Base-by-base conservation (phyloP, 1,140 invertebrate genomes). In the Hyles vespertilio region DNA sequence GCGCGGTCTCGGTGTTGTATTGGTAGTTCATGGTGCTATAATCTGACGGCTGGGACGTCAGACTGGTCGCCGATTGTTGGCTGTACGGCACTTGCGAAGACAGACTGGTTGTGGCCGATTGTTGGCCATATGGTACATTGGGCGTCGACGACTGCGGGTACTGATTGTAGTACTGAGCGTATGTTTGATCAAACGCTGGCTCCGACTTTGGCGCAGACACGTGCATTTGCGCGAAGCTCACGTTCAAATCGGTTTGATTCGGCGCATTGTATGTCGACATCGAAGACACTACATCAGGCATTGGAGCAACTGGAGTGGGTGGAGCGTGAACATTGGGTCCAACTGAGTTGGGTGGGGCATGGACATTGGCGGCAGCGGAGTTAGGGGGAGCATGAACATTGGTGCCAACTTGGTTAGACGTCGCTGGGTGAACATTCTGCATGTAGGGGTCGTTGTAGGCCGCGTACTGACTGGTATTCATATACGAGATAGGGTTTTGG, bases 151-250 rank as follows among this genome's bases (percentile, higher is more conserved):
- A 65, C 65, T 79, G 74, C 7, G 80, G 79, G 58, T 86, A 84
- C 51, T 87, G 79, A 3, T 76, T 81, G 57, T 81, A 85, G 59
- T 79, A 83, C 50, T 87, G 76, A 1, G 73, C 69, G 51, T 84
- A 81, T 51, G 80, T 75, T 2, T 62, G 63, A 56, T 70, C 74
- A 36, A 63, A 64, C 5, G 40, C 44, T 5, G 69, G 55, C 4
- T 80, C 79, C 2, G 70, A 51, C 58, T 84, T 82, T 1, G 70
- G 70, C 7, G 48, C 63, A 5, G 72, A 65, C 1, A 88, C 59
- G 34, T 86, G 78, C 84, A 88, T 84, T 55, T 85, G 76, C 2
- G 79, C 69, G 47, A 88, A 85, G 56, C 75, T 81, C 0, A 76
- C 51, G 32, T 65, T 79, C n/a, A 87, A 67, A 34, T 87, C 79